Evolutionary conservation across 2,113 vertebrate genomes (phyloP).

Genomic region (Alexandromys fortis): DNA sequence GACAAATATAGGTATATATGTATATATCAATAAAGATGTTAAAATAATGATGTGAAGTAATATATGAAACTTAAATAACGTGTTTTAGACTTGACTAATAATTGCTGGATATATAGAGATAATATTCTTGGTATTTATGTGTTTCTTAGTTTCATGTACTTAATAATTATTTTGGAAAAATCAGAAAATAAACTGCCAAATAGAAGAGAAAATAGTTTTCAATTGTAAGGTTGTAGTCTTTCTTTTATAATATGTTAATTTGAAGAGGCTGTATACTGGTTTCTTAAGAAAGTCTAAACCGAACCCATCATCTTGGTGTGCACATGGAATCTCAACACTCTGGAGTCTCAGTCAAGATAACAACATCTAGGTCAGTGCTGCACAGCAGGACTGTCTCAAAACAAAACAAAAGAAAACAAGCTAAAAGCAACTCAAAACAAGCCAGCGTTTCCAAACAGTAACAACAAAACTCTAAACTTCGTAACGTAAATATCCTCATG

Average conservation of each 20-base stretch:
- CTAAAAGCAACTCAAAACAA: background rate
- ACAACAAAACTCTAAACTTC: background rate
- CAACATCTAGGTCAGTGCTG: background rate
- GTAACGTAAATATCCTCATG: constrained; percentile 27
- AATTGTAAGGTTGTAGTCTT: constrained; percentile 31
- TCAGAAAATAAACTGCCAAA: constrained; percentile 62
- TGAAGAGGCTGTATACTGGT: background rate
- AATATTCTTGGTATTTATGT: constrained; percentile 32
- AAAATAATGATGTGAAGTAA: constrained; percentile 34
- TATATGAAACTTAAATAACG: constrained; percentile 40
- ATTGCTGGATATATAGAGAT: constrained; percentile 33
- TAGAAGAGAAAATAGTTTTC: constrained; percentile 52
- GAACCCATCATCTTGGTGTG: background rate
- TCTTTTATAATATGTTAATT: constrained; percentile 34
- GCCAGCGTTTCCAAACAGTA: background rate
- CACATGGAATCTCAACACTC: background rate
- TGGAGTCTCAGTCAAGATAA: background rate
- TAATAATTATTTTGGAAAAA: constrained; percentile 55
- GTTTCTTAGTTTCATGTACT: constrained; percentile 54
- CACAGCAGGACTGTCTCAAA: background rate
- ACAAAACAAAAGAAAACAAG: background rate
- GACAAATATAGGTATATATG: background rate
- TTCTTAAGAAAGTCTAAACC: background rate
- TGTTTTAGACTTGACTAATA: background rate
- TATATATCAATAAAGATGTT: constrained; percentile 44